Conservation (phyloP, 2,888 invertebrate genomes). For the Hipparchia sbordonii region DNA sequence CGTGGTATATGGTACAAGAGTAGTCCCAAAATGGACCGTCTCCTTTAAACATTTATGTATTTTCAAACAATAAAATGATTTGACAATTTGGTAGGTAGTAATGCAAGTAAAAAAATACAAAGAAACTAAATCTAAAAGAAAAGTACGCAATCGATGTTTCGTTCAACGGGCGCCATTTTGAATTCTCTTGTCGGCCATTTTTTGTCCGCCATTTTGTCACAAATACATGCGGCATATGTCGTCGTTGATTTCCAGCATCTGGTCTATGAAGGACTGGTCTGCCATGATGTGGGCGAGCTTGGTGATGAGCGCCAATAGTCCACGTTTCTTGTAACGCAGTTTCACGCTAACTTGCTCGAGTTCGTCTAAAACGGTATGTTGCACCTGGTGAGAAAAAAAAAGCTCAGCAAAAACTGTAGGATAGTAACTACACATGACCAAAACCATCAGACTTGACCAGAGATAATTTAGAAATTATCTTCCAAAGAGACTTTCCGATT, state of each 20-base stretch:
- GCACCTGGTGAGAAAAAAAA: conserved; percentile 71
- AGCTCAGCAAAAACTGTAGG: neutral
- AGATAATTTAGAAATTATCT: too few species aligned
- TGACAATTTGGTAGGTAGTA: neutral
- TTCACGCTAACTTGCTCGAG: conserved; percentile 88
- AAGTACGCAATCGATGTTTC: neutral
- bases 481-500: too few species aligned
- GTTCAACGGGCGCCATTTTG: conserved; percentile 15
- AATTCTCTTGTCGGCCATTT: conserved; percentile 50
- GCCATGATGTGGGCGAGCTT: conserved; percentile 86
- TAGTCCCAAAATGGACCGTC: too few species aligned
- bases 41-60: neutral
- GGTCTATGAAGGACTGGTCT: conserved; percentile 88
- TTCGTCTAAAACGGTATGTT: conserved; percentile 83
- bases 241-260: conserved; percentile 90
- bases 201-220: conserved; percentile 55
- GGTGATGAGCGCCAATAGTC: conserved; percentile 84
- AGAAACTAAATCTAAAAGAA: neutral
- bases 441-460: too few species aligned
- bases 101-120: neutral
- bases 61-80: neutral
- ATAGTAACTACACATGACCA: too few species aligned
- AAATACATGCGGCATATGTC: conserved; percentile 90
- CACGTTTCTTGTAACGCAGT: conserved; percentile 86
- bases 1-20: too few species aligned